Base-by-base conservation (phyloP, 2,888 invertebrate species). In the Troglohyphantes excavatus region DNA sequence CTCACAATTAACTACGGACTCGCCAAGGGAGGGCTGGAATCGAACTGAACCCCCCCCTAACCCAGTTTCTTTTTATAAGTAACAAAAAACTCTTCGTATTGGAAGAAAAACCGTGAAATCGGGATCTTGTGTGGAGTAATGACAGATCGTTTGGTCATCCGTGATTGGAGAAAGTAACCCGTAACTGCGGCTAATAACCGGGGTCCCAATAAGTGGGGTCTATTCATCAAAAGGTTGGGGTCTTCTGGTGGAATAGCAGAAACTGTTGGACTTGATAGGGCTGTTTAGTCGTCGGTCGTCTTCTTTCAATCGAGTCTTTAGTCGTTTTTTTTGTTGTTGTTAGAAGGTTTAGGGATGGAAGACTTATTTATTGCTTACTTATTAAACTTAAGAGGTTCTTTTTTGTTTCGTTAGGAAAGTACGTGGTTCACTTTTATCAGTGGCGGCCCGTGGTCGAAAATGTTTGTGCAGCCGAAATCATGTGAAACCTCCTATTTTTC, bases 161-260 rank as follows among this genome's bases (percentile, higher is more conserved):
- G 63, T 43, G 43, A 43, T 27, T n/a, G 43, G 11, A 79, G 65
- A 79, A 67, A 65, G 46, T 43, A 39, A 79, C 13, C 53, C 73
- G 63, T 73, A 87, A 87, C 73, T 73, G 73, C 87, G 23, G 17
- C 87, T 87, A 87, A 87, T 87, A 87, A 87, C 87, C 67, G 63
- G 87, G 43, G 59, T 68, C 73, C 72, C 75, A 87, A 87, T 87
- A 81, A 81, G 70, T 46, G 53, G 23, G 9, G 19, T 27, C 59
- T 46, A 87, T 87, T 87, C 73, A 87, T 87, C 87, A 87, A 53
- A 53, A 27, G 23, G 5, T 26, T 39, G 9, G 70, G 46, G 23
- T 33, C 29, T 68, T 46, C 19, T n/a, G 29, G 75, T n/a, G 21
- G 67, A 81, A 81, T 73, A 33, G 63, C n/a, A 87, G 79, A 87